These are phyloP conservation scores for Cricetomys ansorgei DNA, from an alignment of 2,113 vertebrate genomes.

Conservation along the genomic window DNA sequence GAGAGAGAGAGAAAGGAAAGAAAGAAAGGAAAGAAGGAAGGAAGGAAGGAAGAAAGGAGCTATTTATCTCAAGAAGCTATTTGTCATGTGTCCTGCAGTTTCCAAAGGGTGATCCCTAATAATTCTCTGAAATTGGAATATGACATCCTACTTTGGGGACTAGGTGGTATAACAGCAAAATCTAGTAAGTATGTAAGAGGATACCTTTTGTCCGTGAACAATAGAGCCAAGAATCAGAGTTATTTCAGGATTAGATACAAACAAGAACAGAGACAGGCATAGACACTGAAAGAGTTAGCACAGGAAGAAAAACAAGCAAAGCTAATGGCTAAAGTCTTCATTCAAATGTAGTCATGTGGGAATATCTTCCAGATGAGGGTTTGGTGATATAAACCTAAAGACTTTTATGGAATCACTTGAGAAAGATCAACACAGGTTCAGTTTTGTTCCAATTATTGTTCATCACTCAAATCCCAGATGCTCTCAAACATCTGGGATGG, in stretches of 20 bases:
- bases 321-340: background rate
- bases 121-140: background rate
- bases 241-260: background rate
- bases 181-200: background rate
- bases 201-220: background rate
- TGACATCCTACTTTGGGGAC: background rate
- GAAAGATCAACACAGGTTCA: background rate
- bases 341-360: background rate
- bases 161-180: background rate
- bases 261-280: background rate
- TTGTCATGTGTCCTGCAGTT: background rate
- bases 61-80: background rate
- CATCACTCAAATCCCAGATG: background rate
- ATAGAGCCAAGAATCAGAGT: background rate
- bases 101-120: background rate
- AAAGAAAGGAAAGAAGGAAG: background rate
- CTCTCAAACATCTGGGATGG: background rate
- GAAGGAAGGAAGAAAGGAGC: background rate
- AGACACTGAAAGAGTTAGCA: background rate
- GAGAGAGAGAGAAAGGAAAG: too few relatives aligned
- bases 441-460: background rate
- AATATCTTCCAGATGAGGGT: background rate
- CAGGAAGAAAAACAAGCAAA: background rate
- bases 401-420: background rate
- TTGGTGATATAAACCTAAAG: background rate